Conservation (phyloP, 2,888 invertebrate species). For the Rugalucina vietnamica region DNA sequence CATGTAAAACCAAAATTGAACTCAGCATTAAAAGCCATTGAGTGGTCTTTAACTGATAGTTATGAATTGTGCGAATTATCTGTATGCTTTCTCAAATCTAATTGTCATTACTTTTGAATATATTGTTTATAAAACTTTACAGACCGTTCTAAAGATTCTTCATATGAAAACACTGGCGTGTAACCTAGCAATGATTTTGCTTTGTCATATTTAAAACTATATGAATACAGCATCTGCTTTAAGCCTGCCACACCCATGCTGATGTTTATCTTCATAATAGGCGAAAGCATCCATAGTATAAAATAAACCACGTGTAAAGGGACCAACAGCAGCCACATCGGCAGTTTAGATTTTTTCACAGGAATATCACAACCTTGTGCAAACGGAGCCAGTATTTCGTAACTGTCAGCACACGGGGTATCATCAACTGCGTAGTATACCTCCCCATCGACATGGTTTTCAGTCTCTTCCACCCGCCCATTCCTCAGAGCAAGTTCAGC, state of each 20-base stretch:
- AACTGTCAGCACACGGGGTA: conserved; percentile 86
- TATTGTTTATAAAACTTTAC: conserved; percentile 31
- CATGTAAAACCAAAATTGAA: too few species aligned
- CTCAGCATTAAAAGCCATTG: too few species aligned
- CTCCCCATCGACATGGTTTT: conserved; percentile 82
- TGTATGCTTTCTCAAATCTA: too few species aligned
- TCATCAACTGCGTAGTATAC: conserved; percentile 88
- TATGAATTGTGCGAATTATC: too few species aligned
- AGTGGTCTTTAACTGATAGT: too few species aligned
- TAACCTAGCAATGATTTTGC: conserved; percentile 86
- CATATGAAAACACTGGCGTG: conserved; percentile 84
- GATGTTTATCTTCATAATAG: conserved; percentile 42
- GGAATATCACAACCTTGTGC: conserved; percentile 45
- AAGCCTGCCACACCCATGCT: conserved; percentile 31
- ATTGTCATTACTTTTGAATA: not conserved
- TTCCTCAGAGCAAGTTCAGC: conserved; percentile 86
- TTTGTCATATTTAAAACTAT: conserved; percentile 86
- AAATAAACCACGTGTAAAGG: conserved; percentile 65
- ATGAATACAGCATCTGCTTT: conserved; percentile 81
- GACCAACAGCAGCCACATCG: conserved; percentile 73
- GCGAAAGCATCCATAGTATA: conserved; percentile 56
- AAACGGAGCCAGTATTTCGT: conserved; percentile 83
- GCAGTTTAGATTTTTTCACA: conserved; percentile 55
- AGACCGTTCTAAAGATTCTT: conserved; percentile 79
- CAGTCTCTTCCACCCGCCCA: conserved; percentile 82